Conservation (phyloP, 2,113 vertebrate species). For the Scatophagus argus region DNA sequence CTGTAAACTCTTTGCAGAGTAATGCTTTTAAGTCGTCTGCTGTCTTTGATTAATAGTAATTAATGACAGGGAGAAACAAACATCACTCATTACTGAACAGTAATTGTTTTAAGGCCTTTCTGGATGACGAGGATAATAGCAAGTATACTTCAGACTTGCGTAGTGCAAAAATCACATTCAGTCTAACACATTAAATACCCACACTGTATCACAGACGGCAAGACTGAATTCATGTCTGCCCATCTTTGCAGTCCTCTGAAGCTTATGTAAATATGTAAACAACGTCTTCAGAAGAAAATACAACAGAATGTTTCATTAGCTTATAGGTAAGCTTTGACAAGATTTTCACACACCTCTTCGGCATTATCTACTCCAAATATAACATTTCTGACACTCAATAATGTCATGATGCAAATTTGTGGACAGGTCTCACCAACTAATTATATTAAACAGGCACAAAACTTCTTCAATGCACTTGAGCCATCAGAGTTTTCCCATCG, state of each 20-base stretch:
- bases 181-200: constrained; percentile 5
- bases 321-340: background rate
- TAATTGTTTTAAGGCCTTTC: constrained; percentile 52
- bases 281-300: background rate
- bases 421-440: background rate
- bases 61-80: constrained; percentile 56
- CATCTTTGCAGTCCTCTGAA: background rate
- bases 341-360: background rate
- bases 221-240: constrained; percentile 1
- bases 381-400: constrained; percentile 14
- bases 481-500: constrained; percentile 28
- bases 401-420: background rate
- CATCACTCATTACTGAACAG: constrained; percentile 44
- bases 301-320: background rate
- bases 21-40: constrained; percentile 59
- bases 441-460: constrained; percentile 12
- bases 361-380: background rate
- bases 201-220: background rate
- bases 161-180: background rate
- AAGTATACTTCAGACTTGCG: constrained; percentile 33
- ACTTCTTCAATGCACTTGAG: constrained; percentile 36
- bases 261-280: constrained; percentile 5
- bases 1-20: constrained; percentile 28
- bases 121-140: constrained; percentile 41
- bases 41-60: constrained; percentile 62